Evolutionary conservation across 2,113 vertebrate species (phyloP).

Genomic region (Rhynchopsitta pachyrhyncha): DNA sequence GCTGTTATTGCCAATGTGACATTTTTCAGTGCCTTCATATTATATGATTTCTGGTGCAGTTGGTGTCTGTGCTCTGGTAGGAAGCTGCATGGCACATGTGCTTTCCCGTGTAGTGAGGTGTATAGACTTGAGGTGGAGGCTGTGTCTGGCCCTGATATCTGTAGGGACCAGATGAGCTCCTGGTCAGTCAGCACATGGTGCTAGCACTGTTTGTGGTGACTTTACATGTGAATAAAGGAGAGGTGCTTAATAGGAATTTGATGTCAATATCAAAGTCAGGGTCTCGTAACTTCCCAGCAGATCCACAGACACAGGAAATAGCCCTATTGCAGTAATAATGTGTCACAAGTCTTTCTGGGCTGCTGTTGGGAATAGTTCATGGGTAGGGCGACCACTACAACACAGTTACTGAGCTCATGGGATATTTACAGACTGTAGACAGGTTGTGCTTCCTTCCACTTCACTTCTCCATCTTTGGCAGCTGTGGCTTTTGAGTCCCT

Average conservation of each 20-base stretch:
- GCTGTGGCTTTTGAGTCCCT: neutral
- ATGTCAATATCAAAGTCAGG: neutral
- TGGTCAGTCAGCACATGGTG: neutral
- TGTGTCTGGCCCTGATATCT: neutral
- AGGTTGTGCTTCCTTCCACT: neutral
- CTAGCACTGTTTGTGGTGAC: neutral
- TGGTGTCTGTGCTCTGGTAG: neutral
- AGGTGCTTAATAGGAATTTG: neutral
- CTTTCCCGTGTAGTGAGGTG: neutral
- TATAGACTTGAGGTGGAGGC: neutral
- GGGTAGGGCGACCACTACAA: neutral
- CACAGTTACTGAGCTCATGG: neutral
- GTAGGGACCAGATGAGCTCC: neutral
- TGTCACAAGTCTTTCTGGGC: neutral
- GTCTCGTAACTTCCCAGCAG: neutral
- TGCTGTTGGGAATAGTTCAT: neutral
- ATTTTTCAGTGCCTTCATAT: neutral
- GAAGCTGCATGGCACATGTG: neutral
- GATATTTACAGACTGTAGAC: neutral
- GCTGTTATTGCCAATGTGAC: neutral
- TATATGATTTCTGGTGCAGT: neutral
- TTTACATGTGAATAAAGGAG: neutral
- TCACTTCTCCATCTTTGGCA: neutral
- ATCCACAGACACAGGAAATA: neutral
- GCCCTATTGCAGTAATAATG: neutral